Conservation (phyloP, 1,140 invertebrate species). For the Drosophila novamexicana region DNA sequence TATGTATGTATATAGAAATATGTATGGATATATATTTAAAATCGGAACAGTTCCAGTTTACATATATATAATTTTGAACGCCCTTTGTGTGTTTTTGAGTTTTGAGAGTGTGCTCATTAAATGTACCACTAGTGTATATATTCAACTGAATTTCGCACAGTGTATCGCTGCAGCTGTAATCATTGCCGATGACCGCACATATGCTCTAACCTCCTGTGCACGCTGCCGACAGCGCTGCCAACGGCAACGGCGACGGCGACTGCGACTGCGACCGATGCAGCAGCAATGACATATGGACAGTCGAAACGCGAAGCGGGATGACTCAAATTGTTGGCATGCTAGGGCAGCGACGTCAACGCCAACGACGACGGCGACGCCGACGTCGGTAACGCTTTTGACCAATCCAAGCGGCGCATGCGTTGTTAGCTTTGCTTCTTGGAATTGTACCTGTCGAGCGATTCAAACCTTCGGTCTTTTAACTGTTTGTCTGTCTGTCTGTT, state of each 20-base stretch:
- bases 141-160: slow-evolving; percentile 18
- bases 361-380: slow-evolving; percentile 10
- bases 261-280: slow-evolving; percentile 5
- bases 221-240: background rate
- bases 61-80: too few relatives aligned
- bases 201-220: slow-evolving; percentile 26
- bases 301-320: background rate
- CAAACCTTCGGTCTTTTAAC: background rate
- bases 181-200: slow-evolving; percentile 25
- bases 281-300: slow-evolving; percentile 28
- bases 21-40: background rate
- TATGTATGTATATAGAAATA: background rate
- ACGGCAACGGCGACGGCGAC: too few relatives aligned
- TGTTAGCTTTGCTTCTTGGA: slow-evolving; percentile 44
- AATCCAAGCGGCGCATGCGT: slow-evolving; percentile 29
- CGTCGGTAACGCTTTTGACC: slow-evolving; percentile 1
- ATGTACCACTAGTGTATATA: too few relatives aligned
- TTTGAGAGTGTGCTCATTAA: too few relatives aligned
- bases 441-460: slow-evolving; percentile 33
- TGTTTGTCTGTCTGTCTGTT: slow-evolving; percentile 6
- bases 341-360: slow-evolving; percentile 1
- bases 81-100: too few relatives aligned
- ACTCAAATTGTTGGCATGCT: slow-evolving; percentile 18
- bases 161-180: slow-evolving; percentile 16
- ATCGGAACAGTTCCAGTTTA: too few relatives aligned